These are phyloP conservation scores for Agrilus planipennis DNA, from an alignment of 1,140 invertebrate species.

Conservation along the genomic window DNA sequence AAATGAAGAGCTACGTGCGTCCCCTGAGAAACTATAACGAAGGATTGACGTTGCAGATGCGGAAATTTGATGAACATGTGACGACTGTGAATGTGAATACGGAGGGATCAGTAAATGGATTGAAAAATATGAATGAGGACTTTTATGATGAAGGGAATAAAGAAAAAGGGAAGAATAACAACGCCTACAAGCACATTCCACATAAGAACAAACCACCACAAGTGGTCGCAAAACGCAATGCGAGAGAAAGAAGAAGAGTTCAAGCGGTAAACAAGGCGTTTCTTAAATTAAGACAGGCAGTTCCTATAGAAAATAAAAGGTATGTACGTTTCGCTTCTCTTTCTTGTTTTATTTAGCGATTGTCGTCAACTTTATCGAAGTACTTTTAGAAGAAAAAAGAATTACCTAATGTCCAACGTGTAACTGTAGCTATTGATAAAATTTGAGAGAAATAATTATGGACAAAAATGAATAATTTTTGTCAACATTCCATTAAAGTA, in stretches of 20 bases:
- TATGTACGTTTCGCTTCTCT: no score
- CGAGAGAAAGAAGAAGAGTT: conserved; percentile 42
- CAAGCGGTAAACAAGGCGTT: conserved; percentile 46
- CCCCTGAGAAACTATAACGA: no score
- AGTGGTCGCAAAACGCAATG: conserved; percentile 43
- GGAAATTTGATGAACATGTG: conserved; percentile 8
- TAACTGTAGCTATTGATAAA: no score
- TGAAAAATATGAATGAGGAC: conserved; percentile 8
- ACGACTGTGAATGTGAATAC: conserved; percentile 10
- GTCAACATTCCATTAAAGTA: no score
- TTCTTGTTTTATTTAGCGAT: no score
- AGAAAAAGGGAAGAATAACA: conserved; percentile 14
- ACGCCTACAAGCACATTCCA: conserved; percentile 23
- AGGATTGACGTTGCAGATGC: conserved; percentile 1
- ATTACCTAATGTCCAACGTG: no score
- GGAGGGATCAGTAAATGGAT: conserved; percentile 5
- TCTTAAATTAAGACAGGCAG: conserved; percentile 35
- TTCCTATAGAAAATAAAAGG: conserved; percentile 36
- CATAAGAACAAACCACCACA: conserved; percentile 34
- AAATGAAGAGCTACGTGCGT: no score
- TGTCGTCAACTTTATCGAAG: no score
- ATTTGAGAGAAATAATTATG: no score
- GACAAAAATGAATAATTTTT: no score
- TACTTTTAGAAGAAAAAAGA: no score
- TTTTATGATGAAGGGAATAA: conserved; percentile 8